These are phyloP conservation scores for Tamandua tetradactyla DNA, from an alignment of 2,797 vertebrate species.

Conservation along the genomic window DNA sequence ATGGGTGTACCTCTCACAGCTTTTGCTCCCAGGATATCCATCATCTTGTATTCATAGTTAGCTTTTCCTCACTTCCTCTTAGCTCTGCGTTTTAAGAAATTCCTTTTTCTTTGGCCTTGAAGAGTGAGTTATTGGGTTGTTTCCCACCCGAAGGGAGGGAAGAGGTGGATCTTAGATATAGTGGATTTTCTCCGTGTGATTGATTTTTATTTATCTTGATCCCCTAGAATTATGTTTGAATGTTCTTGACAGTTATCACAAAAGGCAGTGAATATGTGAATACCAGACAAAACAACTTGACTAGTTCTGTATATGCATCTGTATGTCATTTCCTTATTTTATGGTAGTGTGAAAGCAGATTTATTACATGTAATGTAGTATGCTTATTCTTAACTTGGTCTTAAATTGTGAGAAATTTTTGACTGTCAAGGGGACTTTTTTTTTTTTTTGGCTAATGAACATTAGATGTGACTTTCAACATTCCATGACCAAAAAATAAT, in stretches of 20 bases:
- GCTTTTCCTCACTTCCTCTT: conserved; percentile 5
- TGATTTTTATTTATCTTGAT: background rate
- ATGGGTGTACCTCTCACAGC: background rate
- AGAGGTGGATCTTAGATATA: background rate
- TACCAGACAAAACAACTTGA: background rate
- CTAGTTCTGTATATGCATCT: background rate
- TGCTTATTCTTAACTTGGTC: conserved; percentile 32
- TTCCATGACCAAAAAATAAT: background rate
- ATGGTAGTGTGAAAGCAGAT: background rate
- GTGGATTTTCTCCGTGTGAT: background rate
- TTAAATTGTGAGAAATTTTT: conserved; percentile 32
- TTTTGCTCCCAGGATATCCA: conserved; percentile 28
- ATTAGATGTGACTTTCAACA: conserved; percentile 6
- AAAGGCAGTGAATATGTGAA: conserved; percentile 32
- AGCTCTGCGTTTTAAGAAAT: background rate
- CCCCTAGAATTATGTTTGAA: conserved; percentile 28
- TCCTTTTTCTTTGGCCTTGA: conserved; percentile 37
- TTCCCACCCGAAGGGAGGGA: background rate
- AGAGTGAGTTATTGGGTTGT: conserved; percentile 4
- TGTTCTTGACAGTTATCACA: conserved; percentile 19
- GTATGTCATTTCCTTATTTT: conserved; percentile 49
- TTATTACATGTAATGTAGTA: background rate
- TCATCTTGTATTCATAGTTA: background rate
- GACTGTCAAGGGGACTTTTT: background rate
- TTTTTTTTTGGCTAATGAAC: background rate